phyloP scores from a whole-genome alignment of 2,888 invertebrate species.

The Onchidella celtica region DNA sequence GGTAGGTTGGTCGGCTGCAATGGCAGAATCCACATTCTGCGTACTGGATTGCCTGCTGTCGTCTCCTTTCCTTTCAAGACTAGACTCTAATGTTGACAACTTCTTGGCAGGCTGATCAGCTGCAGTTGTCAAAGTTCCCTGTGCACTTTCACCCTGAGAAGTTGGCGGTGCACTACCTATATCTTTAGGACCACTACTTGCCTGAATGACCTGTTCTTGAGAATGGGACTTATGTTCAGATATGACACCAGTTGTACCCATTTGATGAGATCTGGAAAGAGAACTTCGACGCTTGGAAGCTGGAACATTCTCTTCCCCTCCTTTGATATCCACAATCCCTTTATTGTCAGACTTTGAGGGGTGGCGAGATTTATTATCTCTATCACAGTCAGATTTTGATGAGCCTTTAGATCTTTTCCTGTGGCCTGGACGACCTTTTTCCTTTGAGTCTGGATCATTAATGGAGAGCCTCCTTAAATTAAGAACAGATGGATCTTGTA shows the following conservation, averaged over 20 bases:
- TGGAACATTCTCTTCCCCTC: slow-evolving; percentile 21
- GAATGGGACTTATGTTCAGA: not conserved
- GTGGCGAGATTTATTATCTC: slow-evolving; percentile 10
- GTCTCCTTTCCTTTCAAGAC: not conserved
- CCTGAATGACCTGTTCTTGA: not conserved
- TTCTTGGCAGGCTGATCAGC: not conserved
- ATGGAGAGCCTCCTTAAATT: slow-evolving; percentile 37
- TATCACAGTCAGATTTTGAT: slow-evolving; percentile 36
- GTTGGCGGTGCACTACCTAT: no score
- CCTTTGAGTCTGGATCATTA: slow-evolving; percentile 21
- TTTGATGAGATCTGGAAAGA: slow-evolving; percentile 25
- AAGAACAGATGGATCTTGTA: slow-evolving; percentile 47
- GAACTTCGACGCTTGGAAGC: slow-evolving; percentile 17
- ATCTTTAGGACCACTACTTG: no score
- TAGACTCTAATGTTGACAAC: not conserved
- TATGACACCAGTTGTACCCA: not conserved
- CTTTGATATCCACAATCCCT: not conserved
- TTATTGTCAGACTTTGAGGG: slow-evolving; percentile 8
- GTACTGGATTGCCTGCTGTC: no score
- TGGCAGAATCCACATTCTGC: not conserved
- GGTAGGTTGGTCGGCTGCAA: not conserved
- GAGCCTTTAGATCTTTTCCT: slow-evolving; percentile 3
- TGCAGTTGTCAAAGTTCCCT: not conserved
- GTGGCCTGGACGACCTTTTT: not conserved
- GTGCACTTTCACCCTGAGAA: not conserved